Conservation (phyloP, 2,797 vertebrate species). For the Danio kyathit region DNA sequence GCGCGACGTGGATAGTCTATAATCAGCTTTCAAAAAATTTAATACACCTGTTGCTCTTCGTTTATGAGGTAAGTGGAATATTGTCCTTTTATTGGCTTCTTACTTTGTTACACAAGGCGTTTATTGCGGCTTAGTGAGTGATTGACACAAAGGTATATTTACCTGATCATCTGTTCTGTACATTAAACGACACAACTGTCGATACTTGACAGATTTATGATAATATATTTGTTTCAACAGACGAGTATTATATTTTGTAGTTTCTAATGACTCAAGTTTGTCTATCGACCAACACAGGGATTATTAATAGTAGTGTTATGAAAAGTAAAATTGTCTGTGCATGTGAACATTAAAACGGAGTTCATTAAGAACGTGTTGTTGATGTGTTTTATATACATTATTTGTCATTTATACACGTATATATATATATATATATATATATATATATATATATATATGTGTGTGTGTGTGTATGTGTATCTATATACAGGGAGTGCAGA, state of each 20-base stretch:
- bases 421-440: no score
- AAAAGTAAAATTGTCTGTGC: no score
- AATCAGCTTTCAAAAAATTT: not conserved
- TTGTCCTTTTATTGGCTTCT: not conserved
- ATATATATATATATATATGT: no score
- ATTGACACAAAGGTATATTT: not conserved
- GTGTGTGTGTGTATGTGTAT: no score
- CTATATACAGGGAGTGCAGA: no score
- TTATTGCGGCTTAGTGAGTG: not conserved
- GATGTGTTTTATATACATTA: no score
- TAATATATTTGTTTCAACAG: not conserved
- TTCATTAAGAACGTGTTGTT: no score
- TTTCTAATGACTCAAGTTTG: no score
- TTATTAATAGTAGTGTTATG: no score
- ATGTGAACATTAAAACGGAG: no score
- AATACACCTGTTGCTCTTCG: not conserved
- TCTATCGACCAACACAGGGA: no score
- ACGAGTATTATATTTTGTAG: not conserved
- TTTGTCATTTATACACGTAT: no score
- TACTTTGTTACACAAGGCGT: not conserved
- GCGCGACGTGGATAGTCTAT: slow-evolving; percentile 7
- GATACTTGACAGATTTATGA: not conserved
- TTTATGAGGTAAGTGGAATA: slow-evolving; percentile 38
- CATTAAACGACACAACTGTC: not conserved
- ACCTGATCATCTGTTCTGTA: not conserved